phyloP scores from a whole-genome alignment of 2,888 invertebrate genomes.

The Gasteruption jaculator region DNA sequence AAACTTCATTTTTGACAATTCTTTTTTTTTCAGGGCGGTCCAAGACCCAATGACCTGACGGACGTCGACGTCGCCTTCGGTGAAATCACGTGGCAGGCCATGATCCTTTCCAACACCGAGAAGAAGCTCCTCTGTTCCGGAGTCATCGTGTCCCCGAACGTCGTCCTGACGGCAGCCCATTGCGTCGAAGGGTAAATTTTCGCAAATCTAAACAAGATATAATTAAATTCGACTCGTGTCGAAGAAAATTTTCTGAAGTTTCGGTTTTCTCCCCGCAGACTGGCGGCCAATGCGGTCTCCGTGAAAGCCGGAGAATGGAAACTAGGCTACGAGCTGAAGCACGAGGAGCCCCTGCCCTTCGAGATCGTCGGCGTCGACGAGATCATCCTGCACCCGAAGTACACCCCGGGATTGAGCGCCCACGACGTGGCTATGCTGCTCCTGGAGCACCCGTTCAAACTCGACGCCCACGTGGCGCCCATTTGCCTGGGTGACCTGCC shows the following conservation, averaged over 20 bases:
- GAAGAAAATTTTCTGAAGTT: background rate
- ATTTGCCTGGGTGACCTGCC: conserved; percentile 69
- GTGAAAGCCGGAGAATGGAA: conserved; percentile 84
- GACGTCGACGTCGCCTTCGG: conserved; percentile 66
- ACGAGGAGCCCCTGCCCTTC: conserved; percentile 73
- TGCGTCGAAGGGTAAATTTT: conserved; percentile 69
- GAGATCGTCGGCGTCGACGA: conserved; percentile 70
- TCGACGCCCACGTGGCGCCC: conserved; percentile 69
- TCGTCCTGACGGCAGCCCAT: conserved; percentile 74
- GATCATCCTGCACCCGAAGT: conserved; percentile 69
- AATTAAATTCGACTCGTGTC: no score
- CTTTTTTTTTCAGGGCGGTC: conserved; percentile 27
- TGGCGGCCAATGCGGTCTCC: conserved; percentile 63
- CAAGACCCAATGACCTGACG: conserved; percentile 29
- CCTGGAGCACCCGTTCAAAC: conserved; percentile 56
- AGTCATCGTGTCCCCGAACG: conserved; percentile 70
- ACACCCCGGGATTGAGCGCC: conserved; percentile 58
- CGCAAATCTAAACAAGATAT: no score
- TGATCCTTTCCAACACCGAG: conserved; percentile 70
- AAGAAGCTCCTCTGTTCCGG: conserved; percentile 75
- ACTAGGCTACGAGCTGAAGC: conserved; percentile 63
- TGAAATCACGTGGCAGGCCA: conserved; percentile 85
- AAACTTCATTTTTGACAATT: conserved; percentile 8
- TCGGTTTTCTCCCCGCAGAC: conserved; percentile 45
- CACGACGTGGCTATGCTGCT: conserved; percentile 72